Evolutionary conservation across 2,888 invertebrate species (phyloP).

Genomic region (Salticus scenicus): DNA sequence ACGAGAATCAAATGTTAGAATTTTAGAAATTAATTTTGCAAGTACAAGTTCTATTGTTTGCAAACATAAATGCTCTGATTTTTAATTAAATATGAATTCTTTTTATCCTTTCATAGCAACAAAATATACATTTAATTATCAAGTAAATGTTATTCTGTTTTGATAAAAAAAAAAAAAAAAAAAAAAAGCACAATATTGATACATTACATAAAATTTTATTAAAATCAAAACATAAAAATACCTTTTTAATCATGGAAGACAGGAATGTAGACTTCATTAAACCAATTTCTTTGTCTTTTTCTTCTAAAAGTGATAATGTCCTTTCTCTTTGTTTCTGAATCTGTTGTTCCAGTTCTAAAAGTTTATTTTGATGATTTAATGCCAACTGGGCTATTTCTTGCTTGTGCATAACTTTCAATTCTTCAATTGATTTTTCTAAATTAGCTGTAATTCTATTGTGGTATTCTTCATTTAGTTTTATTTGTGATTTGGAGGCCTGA

Average conservation of each 20-base stretch:
- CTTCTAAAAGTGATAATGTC: constrained; percentile 85
- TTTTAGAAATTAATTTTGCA: too few species aligned
- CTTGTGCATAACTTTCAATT: constrained; percentile 75
- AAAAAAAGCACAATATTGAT: too few species aligned
- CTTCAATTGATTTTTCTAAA: constrained; percentile 73
- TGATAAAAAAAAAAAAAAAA: too few species aligned
- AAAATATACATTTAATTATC: too few species aligned
- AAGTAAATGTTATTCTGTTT: too few species aligned
- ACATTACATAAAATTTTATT: too few species aligned
- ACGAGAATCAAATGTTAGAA: too few species aligned
- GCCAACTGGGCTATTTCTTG: constrained; percentile 77
- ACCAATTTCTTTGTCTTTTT: constrained; percentile 82
- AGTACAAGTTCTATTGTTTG: too few species aligned
- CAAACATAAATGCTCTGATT: too few species aligned
- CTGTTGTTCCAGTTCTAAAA: constrained; percentile 83
- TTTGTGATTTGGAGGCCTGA: constrained; percentile 80
- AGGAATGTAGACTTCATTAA: constrained; percentile 73
- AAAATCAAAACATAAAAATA: constrained; percentile 27
- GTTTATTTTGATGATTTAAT: constrained; percentile 75
- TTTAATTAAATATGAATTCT: too few species aligned
- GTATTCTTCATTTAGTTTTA: constrained; percentile 82
- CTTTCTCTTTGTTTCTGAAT: constrained; percentile 85
- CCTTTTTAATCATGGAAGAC: constrained; percentile 42
- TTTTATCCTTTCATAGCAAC: too few species aligned
- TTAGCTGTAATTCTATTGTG: constrained; percentile 78